Percentiles rank a stretch among this genome's conserved stretches.
These are phyloP conservation scores for Idaea straminata DNA, from an alignment of 2,888 invertebrate species.

Conservation along the genomic window DNA sequence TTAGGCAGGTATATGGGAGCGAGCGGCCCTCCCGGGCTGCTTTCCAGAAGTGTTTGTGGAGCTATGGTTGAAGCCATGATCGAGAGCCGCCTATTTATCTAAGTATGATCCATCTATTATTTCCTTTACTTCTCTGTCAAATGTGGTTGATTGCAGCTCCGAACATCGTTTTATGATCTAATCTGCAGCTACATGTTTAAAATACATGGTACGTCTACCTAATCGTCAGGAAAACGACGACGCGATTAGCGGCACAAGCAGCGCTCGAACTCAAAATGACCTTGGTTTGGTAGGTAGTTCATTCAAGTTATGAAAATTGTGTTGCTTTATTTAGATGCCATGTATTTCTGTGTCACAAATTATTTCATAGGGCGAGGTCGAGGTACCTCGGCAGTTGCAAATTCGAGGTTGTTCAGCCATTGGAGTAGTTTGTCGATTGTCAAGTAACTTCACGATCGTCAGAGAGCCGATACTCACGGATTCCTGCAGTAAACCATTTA, in stretches of 20 bases:
- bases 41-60: constrained; percentile 14
- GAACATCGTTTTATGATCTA: constrained; percentile 50
- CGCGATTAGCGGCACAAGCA: constrained; percentile 8
- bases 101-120: constrained; percentile 68
- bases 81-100: constrained; percentile 35
- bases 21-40: constrained; percentile 16
- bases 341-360: neutral
- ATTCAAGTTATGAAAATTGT: neutral
- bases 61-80: constrained; percentile 51
- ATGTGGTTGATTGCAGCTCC: constrained; percentile 53
- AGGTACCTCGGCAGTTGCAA: constrained; percentile 31
- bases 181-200: constrained; percentile 63
- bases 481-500: constrained; percentile 52
- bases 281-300: constrained; percentile 15
- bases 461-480: constrained; percentile 51
- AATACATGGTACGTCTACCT: constrained; percentile 25
- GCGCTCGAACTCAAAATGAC: constrained; percentile 23
- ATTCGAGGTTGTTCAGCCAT: constrained; percentile 60
- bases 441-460: constrained; percentile 24
- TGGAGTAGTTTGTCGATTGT: constrained; percentile 17
- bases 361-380: neutral
- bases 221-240: constrained; percentile 47
- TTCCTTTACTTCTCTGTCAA: constrained; percentile 51
- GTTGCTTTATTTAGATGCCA: neutral
- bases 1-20: constrained; percentile 36